Base-by-base conservation (phyloP, 2,113 vertebrate species). In the Mustelus asterias region DNA sequence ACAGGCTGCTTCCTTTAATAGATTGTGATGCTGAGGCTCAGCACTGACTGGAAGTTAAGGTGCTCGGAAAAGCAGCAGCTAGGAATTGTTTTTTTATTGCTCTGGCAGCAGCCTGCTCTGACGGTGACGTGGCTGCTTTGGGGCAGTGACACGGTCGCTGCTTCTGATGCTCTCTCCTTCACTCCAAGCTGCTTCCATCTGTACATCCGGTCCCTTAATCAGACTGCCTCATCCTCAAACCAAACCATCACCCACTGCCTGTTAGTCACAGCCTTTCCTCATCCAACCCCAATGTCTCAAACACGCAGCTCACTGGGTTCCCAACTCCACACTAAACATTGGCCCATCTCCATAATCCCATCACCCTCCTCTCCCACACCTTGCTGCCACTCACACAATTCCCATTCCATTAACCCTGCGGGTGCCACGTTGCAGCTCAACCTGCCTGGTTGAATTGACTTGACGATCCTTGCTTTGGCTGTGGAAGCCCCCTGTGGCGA, bases 261-360 rank as follows among this genome's bases (percentile, higher is more conserved):
- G 18, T 67, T 2, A 20, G 18, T 2, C 65, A 11, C 65, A 20
- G 65, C 2, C 16, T 67, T 18, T 16, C 14, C 65, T 18, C 7
- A 13, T 67, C 14, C 65, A 20, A 1, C 65, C 65, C 16, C 16
- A 67, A 18, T 20, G 65, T 65, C 63, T 65, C 63, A 16, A 16
- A 65, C 63, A 65, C 63, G 13, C 14, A 1, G 63, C 63, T 65
- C 13, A 16, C 63, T 16, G 63, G 63, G 14, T 11, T 16, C 63
- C 13, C 1, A 14, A 18, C 14, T 83, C 2, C 4, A 18, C 3
- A 1, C 9, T 10, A 85, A 20, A 22, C 9, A 16, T 41, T 5
- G 13, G 18, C 14, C 41, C 97, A n/a, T 88, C 96, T 96, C 96
- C 96, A 96, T 96, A 93, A 93, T 69, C 96, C 18, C 96, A 96